Evolutionary conservation across 2,888 invertebrate genomes (phyloP).

Genomic region (Pseudoips prasinana): DNA sequence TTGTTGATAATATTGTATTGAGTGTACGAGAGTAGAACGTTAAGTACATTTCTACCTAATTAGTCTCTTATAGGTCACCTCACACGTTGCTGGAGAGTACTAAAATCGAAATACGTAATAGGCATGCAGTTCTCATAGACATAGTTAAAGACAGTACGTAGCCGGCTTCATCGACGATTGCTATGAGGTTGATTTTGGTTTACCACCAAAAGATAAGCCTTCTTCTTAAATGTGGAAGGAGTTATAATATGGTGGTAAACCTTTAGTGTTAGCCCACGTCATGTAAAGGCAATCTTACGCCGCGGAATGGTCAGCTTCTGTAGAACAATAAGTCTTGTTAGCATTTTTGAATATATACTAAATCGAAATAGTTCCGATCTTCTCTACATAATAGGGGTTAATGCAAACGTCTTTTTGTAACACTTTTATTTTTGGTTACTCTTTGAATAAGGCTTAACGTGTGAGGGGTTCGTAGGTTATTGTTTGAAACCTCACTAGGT

Average conservation of each 20-base stretch:
- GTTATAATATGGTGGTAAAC: no score
- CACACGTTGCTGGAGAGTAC: conserved; percentile 55
- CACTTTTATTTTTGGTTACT: conserved; percentile 1
- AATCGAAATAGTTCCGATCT: conserved; percentile 22
- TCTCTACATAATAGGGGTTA: conserved; percentile 21
- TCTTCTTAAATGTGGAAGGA: no score
- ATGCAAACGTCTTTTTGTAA: conserved; percentile 8
- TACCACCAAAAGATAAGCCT: no score
- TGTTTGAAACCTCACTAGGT: conserved; percentile 79
- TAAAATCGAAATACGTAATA: conserved; percentile 45
- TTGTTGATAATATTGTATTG: conserved; percentile 69
- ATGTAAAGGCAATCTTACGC: no score
- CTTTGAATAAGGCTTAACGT: conserved; percentile 52
- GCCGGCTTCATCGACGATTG: no score
- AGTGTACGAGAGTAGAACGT: conserved; percentile 57
- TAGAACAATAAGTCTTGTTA: conserved; percentile 25
- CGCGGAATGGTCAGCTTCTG: conserved; percentile 19
- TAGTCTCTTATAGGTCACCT: conserved; percentile 65
- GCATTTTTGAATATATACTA: conserved; percentile 15
- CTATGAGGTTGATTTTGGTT: no score
- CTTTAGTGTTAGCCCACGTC: no score
- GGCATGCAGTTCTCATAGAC: conserved; percentile 30
- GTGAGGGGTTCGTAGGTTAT: conserved; percentile 68
- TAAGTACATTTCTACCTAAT: conserved; percentile 73
- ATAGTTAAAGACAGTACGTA: conserved; percentile 13